Evolutionary conservation across 2,113 vertebrate species (phyloP).

Genomic region (Marmota monax): DNA sequence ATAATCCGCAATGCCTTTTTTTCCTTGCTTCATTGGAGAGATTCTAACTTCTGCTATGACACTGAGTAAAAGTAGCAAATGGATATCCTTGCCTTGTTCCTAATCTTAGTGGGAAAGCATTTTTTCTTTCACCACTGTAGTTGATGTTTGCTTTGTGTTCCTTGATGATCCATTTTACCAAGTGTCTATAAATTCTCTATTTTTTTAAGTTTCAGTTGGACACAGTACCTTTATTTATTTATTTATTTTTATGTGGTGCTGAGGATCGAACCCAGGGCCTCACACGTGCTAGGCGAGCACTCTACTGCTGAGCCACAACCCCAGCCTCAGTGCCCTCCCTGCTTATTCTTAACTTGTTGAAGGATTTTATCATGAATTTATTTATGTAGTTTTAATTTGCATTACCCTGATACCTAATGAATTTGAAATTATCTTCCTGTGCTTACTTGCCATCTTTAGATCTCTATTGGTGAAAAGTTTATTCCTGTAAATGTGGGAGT

Average conservation of each 20-base stretch:
- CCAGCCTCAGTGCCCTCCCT: neutral
- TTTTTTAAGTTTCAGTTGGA: too few species aligned
- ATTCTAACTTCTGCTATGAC: neutral
- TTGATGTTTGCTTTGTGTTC: neutral
- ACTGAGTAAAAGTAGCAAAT: neutral
- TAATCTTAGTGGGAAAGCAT: neutral
- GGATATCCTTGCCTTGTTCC: neutral
- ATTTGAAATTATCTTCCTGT: constrained; percentile 3
- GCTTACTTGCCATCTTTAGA: neutral
- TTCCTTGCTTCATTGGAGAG: neutral
- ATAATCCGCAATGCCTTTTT: neutral
- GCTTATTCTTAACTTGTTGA: neutral
- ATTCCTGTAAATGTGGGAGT: neutral
- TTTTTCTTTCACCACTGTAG: constrained; percentile 8
- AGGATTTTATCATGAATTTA: neutral
- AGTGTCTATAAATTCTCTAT: neutral
- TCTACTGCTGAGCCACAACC: too few species aligned
- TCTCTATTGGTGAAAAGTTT: neutral
- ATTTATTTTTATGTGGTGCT: too few species aligned
- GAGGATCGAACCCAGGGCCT: too few species aligned
- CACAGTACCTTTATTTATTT: too few species aligned
- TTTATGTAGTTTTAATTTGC: neutral
- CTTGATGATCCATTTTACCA: constrained; percentile 22
- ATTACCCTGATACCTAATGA: neutral
- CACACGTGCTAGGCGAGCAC: too few species aligned